These are phyloP conservation scores for Heteromurus nitidus DNA, from an alignment of 2,888 invertebrate genomes.

Conservation along the genomic window DNA sequence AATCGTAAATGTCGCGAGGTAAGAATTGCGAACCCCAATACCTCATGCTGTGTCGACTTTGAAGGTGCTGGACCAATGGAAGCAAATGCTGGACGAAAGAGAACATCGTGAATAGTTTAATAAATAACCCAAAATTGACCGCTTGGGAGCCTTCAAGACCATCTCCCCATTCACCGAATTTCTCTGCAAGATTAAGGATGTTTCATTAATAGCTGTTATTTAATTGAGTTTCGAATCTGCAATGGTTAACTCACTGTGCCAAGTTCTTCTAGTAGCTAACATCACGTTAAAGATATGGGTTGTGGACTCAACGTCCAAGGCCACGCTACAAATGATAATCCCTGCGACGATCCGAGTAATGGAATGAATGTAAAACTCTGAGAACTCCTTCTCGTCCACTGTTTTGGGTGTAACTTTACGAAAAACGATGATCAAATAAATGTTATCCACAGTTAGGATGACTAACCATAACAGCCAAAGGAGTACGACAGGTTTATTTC, in stretches of 20 bases:
- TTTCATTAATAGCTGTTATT: too few species aligned
- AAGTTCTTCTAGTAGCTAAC: too few species aligned
- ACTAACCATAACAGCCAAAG: neutral
- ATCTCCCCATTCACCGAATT: constrained; percentile 7
- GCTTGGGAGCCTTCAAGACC: neutral
- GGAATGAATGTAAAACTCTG: constrained; percentile 9
- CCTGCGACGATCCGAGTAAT: neutral
- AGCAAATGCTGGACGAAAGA: neutral
- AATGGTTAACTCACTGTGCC: too few species aligned
- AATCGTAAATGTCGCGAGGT: neutral
- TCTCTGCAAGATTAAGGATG: neutral
- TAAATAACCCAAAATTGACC: neutral
- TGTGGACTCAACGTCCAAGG: too few species aligned
- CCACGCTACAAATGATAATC: neutral
- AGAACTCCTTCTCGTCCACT: constrained; percentile 5
- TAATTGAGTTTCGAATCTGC: too few species aligned
- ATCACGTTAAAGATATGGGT: too few species aligned
- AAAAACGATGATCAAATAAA: neutral
- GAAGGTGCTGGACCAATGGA: neutral
- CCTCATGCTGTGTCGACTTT: too few species aligned
- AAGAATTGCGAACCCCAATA: constrained; percentile 20
- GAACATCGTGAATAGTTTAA: neutral
- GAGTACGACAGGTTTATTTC: neutral
- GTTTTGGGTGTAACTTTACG: neutral
- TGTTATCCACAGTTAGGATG: neutral